Conservation (phyloP, 2,113 vertebrate species). For the Hoplias malabaricus region DNA sequence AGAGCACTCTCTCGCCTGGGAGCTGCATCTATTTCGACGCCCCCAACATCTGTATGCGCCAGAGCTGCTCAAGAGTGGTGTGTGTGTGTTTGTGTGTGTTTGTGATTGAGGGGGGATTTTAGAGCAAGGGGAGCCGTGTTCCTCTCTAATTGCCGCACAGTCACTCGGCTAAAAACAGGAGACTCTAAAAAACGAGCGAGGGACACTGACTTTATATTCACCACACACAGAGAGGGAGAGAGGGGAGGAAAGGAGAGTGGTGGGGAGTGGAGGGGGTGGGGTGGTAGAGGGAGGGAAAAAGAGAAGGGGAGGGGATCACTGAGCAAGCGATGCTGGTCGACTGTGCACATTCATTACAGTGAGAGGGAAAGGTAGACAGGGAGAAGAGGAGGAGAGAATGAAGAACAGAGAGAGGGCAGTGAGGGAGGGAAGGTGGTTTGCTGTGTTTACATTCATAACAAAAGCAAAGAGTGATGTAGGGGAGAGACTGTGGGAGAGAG, state of each 20-base stretch:
- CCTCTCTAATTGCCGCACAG: constrained; percentile 48
- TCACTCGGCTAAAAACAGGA: constrained; percentile 51
- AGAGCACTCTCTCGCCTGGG: constrained; percentile 11
- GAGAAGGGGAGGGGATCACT: not conserved
- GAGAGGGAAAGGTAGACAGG: not conserved
- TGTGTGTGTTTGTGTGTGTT: not conserved
- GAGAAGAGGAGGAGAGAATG: not conserved
- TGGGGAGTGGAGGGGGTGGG: not conserved
- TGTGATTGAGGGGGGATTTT: not conserved
- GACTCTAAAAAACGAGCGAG: too few species aligned
- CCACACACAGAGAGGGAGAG: constrained; percentile 3
- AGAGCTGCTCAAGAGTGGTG: constrained; percentile 26
- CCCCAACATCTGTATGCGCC: constrained; percentile 1
- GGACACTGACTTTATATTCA: constrained; percentile 51
- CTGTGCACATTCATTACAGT: too few species aligned
- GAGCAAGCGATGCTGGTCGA: not conserved
- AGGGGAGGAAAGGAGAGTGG: not conserved
- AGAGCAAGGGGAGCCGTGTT: constrained; percentile 34
- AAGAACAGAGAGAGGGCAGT: not conserved
- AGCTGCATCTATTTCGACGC: constrained; percentile 42
- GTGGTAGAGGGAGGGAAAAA: not conserved
- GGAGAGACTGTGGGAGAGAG: not conserved
- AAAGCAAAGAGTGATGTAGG: not conserved
- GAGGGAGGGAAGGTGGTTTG: not conserved
- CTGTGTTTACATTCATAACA: too few species aligned